Percentiles rank a stretch among this genome's conserved stretches.
Evolutionary conservation across 1,140 invertebrate genomes (phyloP).

Genomic region (Oryzaephilus surinamensis): DNA sequence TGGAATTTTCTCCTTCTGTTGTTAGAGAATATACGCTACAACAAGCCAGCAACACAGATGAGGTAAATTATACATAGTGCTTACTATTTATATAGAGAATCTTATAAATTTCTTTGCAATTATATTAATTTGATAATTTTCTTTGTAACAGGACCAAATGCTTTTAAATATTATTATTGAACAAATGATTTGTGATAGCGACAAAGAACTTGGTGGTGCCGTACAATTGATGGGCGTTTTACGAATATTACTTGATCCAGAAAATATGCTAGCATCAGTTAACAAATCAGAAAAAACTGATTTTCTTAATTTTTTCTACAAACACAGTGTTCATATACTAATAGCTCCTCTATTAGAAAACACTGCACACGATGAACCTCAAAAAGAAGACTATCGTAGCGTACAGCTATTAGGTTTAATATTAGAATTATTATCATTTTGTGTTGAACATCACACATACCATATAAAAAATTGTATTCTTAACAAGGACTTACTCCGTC

Average conservation of each 20-base stretch:
- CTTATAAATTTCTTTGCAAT: not conserved
- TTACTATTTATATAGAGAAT: not conserved
- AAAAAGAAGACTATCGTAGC: constrained; percentile 89
- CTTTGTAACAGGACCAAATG: constrained; percentile 65
- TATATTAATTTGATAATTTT: not conserved
- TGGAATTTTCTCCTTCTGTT: constrained; percentile 95
- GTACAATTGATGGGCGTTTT: constrained; percentile 92
- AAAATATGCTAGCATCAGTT: constrained; percentile 91
- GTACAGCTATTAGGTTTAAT: constrained; percentile 92
- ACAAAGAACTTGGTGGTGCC: constrained; percentile 89
- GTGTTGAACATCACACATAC: constrained; percentile 99
- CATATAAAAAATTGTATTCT: constrained; percentile 98
- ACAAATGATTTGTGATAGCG: constrained; percentile 81
- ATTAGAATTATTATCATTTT: constrained; percentile 94
- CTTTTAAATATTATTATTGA: constrained; percentile 95
- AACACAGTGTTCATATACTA: constrained; percentile 91
- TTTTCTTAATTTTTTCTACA: constrained; percentile 98
- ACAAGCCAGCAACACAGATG: constrained; percentile 78
- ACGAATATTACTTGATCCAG: constrained; percentile 89
- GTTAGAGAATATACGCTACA: constrained; percentile 94
- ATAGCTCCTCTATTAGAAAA: constrained; percentile 87
- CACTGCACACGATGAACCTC: constrained; percentile 76
- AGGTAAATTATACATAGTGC: constrained; percentile 46
- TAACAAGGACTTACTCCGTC: constrained; percentile 89
- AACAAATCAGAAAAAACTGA: constrained; percentile 97